Evolutionary conservation across 2,797 vertebrate genomes (phyloP), one percentile per base, ranked within the genome.

Genomic region (Australoheros facetus): DNA sequence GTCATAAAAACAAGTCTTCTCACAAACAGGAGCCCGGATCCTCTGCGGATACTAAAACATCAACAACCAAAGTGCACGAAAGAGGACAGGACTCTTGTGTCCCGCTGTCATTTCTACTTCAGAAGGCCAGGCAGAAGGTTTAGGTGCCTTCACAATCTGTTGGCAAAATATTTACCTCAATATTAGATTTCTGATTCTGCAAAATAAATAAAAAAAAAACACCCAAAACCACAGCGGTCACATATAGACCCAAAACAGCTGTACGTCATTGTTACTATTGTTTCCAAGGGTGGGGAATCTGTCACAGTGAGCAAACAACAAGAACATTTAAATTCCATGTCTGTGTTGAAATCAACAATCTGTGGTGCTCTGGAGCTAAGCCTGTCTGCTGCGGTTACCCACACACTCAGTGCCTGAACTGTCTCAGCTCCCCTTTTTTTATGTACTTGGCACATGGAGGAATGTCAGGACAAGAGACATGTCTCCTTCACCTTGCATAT

Each of bases 401-500:
- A 37, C 84, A 85, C 64, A 57, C 58, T 57, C 64, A 19, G 62
- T 71, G 80, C 60, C 81, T 79, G 64, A 83, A 82, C 73, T 55
- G 77, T 70, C 51, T 82, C 56, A 81, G 76, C 69, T 81, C 45
- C 83, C 26, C 69, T 66, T 80, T 71, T 62, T 57, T 69, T 77
- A 78, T 82, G 77, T 28, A 13, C 59, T 79, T 39, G 12, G 58
- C 77, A 66, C 3, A 64, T 37, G 39, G 56, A 82, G 45, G 76
- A 69, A 73, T 72, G 80, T 82, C 83, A 81, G 84, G 84, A 85
- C 73, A 42, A 42, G 85, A 79, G 77, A 83, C 78, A 37, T 26
- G 64, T 87, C 78, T 87, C 85, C 88, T 87, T 90, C 86, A 91
- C 91, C 87, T 90, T 91, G 87, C 28, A 82, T 74, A 86, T 94